Conservation (phyloP, 2,797 vertebrate species). For the Hemibagrus guttatus region DNA sequence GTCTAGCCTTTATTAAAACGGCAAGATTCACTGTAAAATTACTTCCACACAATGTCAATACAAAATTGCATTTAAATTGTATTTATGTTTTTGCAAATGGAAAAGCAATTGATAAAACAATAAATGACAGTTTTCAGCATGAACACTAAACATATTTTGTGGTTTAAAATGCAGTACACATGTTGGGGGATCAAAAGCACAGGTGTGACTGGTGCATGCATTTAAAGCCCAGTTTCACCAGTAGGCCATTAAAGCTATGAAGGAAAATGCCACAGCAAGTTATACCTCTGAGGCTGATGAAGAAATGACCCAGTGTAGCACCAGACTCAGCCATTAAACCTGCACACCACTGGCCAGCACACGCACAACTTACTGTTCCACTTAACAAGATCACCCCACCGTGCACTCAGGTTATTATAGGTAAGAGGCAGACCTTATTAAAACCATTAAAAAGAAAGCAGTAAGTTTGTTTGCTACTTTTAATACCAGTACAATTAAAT, state of each 20-base stretch:
- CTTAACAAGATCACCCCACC: slow-evolving; percentile 19
- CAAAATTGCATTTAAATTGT: slow-evolving; percentile 14
- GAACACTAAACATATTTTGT: slow-evolving; percentile 33
- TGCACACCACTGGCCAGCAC: slow-evolving; percentile 16
- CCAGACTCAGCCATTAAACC: slow-evolving; percentile 46
- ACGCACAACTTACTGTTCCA: slow-evolving; percentile 21
- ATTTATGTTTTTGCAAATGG: slow-evolving; percentile 21
- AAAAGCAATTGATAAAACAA: slow-evolving; percentile 3
- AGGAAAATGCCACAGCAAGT: slow-evolving; percentile 59
- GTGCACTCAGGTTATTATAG: slow-evolving; percentile 26
- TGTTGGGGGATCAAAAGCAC: slow-evolving; percentile 50
- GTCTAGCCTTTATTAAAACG: background rate
- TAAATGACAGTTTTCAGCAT: slow-evolving; percentile 35
- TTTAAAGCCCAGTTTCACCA: slow-evolving; percentile 58
- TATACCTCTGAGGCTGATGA: slow-evolving; percentile 55
- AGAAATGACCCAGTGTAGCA: slow-evolving; percentile 38
- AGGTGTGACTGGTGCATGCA: slow-evolving; percentile 51
- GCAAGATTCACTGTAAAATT: background rate
- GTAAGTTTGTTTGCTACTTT: background rate
- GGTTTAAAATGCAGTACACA: slow-evolving; percentile 42
- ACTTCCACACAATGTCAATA: background rate
- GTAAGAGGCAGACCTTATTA: slow-evolving; percentile 19
- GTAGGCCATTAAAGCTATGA: slow-evolving; percentile 61
- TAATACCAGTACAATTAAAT: background rate
- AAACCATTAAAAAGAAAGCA: background rate